Percentiles rank a stretch among this genome's conserved stretches.
Conservation (phyloP, 2,113 vertebrate genomes). For the Illadopsis cleaveri region DNA sequence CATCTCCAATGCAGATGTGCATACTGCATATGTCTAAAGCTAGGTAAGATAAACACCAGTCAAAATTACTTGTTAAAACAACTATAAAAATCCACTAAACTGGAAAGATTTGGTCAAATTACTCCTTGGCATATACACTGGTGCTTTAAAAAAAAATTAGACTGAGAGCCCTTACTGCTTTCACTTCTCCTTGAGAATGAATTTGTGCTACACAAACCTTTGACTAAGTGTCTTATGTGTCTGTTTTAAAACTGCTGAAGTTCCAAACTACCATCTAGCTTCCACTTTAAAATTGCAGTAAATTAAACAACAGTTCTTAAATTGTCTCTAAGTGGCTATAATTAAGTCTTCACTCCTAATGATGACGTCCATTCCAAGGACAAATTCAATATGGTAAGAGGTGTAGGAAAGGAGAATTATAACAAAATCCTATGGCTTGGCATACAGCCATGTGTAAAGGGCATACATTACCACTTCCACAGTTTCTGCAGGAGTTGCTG, state of each 20-base stretch:
- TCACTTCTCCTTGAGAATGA: conserved; percentile 63
- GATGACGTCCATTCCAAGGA: conserved; percentile 62
- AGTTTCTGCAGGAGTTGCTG: conserved; percentile 42
- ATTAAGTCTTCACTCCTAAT: conserved; percentile 71
- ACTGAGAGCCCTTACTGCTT: conserved; percentile 16
- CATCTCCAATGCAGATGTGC: not conserved
- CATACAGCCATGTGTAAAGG: conserved; percentile 48
- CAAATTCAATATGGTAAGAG: conserved; percentile 57
- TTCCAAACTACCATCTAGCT: conserved; percentile 45
- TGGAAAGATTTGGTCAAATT: not conserved
- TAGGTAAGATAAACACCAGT: not conserved
- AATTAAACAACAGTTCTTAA: conserved; percentile 76
- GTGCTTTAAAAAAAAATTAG: not conserved
- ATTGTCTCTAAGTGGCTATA: conserved; percentile 75
- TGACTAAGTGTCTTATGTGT: conserved; percentile 30
- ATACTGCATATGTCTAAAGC: not conserved
- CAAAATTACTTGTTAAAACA: not conserved
- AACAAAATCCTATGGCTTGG: conserved; percentile 56
- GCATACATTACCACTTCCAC: conserved; percentile 10
- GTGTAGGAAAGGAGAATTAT: conserved; percentile 47
- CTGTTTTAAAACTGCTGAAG: conserved; percentile 64
- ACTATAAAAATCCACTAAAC: not conserved
- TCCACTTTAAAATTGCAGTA: conserved; percentile 70
- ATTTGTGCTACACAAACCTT: conserved; percentile 45
- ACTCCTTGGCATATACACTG: not conserved